Percentiles rank a stretch among this genome's conserved stretches.
Conservation (phyloP, 2,113 vertebrate species). For the Epinephelus moara region DNA sequence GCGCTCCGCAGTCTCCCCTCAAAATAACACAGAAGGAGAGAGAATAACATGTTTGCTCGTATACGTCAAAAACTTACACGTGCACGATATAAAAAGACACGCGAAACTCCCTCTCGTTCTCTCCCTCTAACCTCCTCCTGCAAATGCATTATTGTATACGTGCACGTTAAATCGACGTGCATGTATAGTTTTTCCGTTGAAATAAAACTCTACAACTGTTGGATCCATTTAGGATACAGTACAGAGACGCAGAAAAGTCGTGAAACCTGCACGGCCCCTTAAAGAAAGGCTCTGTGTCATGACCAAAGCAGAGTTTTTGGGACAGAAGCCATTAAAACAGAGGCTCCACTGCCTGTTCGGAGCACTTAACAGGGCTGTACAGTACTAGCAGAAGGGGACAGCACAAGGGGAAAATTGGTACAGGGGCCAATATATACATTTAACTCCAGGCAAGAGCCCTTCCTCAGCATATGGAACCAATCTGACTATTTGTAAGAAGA, state of each 20-base stretch:
- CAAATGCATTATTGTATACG: constrained; percentile 16
- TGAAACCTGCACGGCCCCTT: constrained; percentile 25
- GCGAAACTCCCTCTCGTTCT: constrained; percentile 32
- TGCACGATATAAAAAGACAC: constrained; percentile 60
- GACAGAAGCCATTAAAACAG: constrained; percentile 71
- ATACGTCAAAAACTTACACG: constrained; percentile 75
- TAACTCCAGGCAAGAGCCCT: constrained; percentile 67
- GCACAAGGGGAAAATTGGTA: constrained; percentile 63
- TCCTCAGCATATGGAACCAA: constrained; percentile 84
- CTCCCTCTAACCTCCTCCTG: not conserved
- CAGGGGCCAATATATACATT: constrained; percentile 82
- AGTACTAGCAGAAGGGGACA: constrained; percentile 62
- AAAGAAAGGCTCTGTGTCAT: constrained; percentile 59
- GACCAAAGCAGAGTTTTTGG: constrained; percentile 57
- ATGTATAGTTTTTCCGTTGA: constrained; percentile 21
- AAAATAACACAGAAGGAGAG: constrained; percentile 84
- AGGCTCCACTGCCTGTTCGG: constrained; percentile 56
- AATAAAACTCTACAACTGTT: constrained; percentile 51
- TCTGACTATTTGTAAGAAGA: constrained; percentile 72
- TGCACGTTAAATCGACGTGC: not conserved
- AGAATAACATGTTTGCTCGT: constrained; percentile 83
- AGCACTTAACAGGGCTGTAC: constrained; percentile 70
- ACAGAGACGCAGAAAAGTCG: constrained; percentile 22
- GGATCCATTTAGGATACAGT: constrained; percentile 36
- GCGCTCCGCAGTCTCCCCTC: constrained; percentile 84